A percentile compares a stretch with the other conserved stretches of the same genome.
Evolutionary conservation across 2,113 vertebrate species (phyloP).

Genomic region (Sarotherodon lohbergeri): DNA sequence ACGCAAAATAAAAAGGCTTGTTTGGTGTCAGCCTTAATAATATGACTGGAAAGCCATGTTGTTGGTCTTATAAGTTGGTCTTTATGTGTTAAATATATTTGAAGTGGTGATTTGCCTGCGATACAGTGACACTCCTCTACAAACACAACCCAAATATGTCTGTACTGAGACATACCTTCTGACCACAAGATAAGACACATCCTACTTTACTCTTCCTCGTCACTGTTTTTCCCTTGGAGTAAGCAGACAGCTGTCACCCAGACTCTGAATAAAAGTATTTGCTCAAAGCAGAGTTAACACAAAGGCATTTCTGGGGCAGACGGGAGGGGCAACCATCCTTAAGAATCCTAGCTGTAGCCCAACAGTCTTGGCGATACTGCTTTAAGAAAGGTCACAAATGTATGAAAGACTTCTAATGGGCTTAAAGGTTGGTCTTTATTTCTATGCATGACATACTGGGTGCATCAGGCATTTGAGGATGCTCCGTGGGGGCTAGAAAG

Average conservation of each 20-base stretch:
- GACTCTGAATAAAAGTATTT: conserved; percentile 61
- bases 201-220: not conserved
- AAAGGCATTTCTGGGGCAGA: not conserved
- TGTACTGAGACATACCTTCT: not conserved
- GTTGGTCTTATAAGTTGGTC: not conserved
- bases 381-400: not conserved
- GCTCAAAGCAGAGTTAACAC: conserved; percentile 26
- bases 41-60: not conserved
- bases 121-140: not conserved
- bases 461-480: not conserved
- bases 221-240: conserved; percentile 6
- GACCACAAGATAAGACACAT: not conserved
- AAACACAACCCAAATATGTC: not conserved
- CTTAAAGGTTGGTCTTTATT: conserved; percentile 7
- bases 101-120: not conserved
- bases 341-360: not conserved
- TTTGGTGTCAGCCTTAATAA: not conserved
- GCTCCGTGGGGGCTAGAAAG: not conserved
- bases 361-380: not conserved
- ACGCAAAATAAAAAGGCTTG: not conserved
- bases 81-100: not conserved
- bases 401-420: not conserved
- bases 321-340: not conserved
- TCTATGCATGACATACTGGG: not conserved
- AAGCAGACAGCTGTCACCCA: conserved; percentile 50